A percentile compares a stretch with the other conserved stretches of the same genome.
Evolutionary conservation across 2,113 vertebrate species (phyloP).

Genomic region (Hyla sarda): DNA sequence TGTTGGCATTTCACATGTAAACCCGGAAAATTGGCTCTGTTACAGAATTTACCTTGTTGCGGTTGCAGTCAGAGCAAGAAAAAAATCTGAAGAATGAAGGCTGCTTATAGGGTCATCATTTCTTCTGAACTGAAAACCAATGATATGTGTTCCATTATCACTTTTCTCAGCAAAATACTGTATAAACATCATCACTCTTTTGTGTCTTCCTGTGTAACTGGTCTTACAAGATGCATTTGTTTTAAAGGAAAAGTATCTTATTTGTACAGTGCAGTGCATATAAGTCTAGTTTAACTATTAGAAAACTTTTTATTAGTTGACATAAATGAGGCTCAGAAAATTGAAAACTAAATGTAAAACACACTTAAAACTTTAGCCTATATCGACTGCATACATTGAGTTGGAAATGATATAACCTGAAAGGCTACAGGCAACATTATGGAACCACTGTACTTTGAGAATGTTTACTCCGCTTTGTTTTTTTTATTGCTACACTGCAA

Average conservation of each 20-base stretch:
- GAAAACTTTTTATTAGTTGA: not conserved
- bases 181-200: constrained; percentile 14
- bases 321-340: not conserved
- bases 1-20: constrained; percentile 64
- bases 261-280: not conserved
- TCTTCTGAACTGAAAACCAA: not conserved
- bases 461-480: no score
- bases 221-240: not conserved
- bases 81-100: constrained; percentile 61
- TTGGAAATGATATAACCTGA: no score
- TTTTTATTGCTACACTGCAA: no score
- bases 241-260: not conserved
- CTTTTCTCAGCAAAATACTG: not conserved
- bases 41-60: constrained; percentile 53
- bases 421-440: no score
- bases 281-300: not conserved
- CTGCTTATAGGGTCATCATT: not conserved
- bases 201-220: constrained; percentile 21
- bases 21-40: constrained; percentile 41
- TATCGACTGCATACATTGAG: no score
- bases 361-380: no score
- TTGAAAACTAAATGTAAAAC: not conserved
- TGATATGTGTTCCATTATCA: constrained; percentile 3
- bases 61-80: constrained; percentile 49
- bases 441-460: no score